Percentiles rank a stretch among this genome's conserved stretches.
These are phyloP conservation scores for Amphimedon queenslandica DNA, from an alignment of 37 sponge, comb jelly and placozoan species.

Conservation along the genomic window DNA sequence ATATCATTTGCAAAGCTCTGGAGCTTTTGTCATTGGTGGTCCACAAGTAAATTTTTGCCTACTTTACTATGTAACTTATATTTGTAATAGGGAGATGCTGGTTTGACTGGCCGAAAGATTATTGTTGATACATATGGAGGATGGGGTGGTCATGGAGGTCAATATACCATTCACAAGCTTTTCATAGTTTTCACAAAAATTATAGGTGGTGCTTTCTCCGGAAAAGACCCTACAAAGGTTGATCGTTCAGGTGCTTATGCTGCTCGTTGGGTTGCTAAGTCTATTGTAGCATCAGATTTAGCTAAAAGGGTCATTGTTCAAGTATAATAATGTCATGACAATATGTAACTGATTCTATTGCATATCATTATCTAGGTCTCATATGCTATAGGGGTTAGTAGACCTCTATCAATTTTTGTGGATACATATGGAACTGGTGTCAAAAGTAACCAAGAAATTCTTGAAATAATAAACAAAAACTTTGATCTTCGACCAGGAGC, in stretches of 20 bases:
- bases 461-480: conserved; percentile 67
- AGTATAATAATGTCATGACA: conserved; percentile 23
- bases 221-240: conserved; percentile 89
- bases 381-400: conserved; percentile 82
- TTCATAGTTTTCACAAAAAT: background rate
- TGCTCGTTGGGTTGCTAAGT: conserved; percentile 94
- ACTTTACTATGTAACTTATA: background rate
- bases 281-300: conserved; percentile 76
- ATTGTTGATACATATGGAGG: conserved; percentile 96
- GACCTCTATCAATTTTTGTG: conserved; percentile 76
- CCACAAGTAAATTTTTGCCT: conserved; percentile 52
- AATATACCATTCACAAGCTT: background rate
- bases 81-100: conserved; percentile 75
- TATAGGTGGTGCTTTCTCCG: conserved; percentile 84
- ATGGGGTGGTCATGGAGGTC: conserved; percentile 89
- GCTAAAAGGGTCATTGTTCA: conserved; percentile 76
- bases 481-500: conserved; percentile 88
- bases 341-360: background rate
- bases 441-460: conserved; percentile 50
- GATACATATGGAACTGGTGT: conserved; percentile 72
- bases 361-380: conserved; percentile 42
- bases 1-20: conserved; percentile 83
- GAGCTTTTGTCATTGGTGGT: conserved; percentile 84
- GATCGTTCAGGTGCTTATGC: conserved; percentile 90
- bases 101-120: conserved; percentile 94